Evolutionary conservation across 2,888 invertebrate genomes (phyloP), one percentile per base, ranked within the genome.

Genomic region (Tinea pellionella): DNA sequence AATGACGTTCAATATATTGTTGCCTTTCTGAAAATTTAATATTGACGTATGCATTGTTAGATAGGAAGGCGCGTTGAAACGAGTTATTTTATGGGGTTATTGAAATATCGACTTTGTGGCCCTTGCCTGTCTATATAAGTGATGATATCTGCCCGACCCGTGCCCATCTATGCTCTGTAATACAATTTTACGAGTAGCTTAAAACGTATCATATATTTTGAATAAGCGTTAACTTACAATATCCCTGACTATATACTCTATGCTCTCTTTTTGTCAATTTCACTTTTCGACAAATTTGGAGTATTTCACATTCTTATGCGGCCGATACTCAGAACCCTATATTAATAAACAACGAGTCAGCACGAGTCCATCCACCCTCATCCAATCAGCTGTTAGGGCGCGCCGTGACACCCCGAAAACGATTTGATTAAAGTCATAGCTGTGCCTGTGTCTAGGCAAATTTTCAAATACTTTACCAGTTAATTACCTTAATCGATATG

Each of bases 401-500:
- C 71, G 69, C 73, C 74, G 74, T 78, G 77, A 77, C 80, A 77
- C 76, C 78, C 75, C 76, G 78, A 70, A 74, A 78, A 75, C 77
- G 75, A 77, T 84, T 84, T 85, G 82, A 85, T 85, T 85, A 84
- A 85, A 85, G 74, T 80, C 80, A 78, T 83, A 83, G 80, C 72
- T 78, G 69, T 65, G 74, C 9, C 2, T 24, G 6, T 37, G 37
- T n/a, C 3, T 37, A 6, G 9, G 3, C 1, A n/a, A 37, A 37
- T 37, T 24, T 37, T n/a, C 37, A 37, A 6, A 37, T 7, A 37
- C 9, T 9, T 9, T n/a, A 37, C 37, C 9, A 37, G 37, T 37
- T 37, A 37, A 2, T 2, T 24, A 2, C 9, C 9, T 37, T n/a
- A 37, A 37, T 37, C 9, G 9, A 9, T 37, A 37, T 37, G 2